Percentiles rank a stretch among this genome's conserved stretches.
These are phyloP conservation scores for Amorpha juglandis DNA, from an alignment of 2,888 invertebrate genomes.

Conservation along the genomic window DNA sequence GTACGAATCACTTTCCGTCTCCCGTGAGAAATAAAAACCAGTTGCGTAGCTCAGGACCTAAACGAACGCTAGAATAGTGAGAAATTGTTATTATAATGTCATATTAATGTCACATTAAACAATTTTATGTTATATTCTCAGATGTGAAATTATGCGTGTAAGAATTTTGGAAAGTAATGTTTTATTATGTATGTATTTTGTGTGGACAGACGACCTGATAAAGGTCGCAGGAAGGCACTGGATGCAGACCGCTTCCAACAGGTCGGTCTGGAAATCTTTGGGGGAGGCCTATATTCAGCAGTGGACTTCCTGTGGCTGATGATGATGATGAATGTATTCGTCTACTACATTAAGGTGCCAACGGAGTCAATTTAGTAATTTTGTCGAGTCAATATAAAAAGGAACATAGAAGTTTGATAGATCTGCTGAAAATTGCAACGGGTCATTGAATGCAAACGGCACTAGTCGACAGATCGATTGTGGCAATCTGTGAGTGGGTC, in stretches of 20 bases:
- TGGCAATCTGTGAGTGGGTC: not conserved
- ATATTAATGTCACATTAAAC: too few relatives aligned
- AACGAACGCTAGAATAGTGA: not conserved
- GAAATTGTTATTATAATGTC: too few relatives aligned
- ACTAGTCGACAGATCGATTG: constrained; percentile 1
- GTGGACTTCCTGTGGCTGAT: too few relatives aligned
- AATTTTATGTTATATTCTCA: too few relatives aligned
- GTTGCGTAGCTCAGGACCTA: not conserved
- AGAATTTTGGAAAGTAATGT: not conserved
- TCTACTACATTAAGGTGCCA: not conserved
- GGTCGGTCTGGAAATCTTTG: too few relatives aligned
- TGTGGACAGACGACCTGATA: too few relatives aligned
- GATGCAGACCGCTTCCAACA: too few relatives aligned
- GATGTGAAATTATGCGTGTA: too few relatives aligned
- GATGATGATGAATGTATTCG: too few relatives aligned
- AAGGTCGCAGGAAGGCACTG: too few relatives aligned
- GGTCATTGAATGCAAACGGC: not conserved
- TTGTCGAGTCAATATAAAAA: not conserved
- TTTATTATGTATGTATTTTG: too few relatives aligned
- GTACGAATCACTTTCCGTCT: not conserved
- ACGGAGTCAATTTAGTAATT: not conserved
- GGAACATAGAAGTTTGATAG: not conserved
- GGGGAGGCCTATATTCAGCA: too few relatives aligned
- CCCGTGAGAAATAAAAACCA: not conserved
- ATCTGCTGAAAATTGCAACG: not conserved